Evolutionary conservation across 1,140 invertebrate species (phyloP).

Genomic region (Phthorimaea operculella): DNA sequence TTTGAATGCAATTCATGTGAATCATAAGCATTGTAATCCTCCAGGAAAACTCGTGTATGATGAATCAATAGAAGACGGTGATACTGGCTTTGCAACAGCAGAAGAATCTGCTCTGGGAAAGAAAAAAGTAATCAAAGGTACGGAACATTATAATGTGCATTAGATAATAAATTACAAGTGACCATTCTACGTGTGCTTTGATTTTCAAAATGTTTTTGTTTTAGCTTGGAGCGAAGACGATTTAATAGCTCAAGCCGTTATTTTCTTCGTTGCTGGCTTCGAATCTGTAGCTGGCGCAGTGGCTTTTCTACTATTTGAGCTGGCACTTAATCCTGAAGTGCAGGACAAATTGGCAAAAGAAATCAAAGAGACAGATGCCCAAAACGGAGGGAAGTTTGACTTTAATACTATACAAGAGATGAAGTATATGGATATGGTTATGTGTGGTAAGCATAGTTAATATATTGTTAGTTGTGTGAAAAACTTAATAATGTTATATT

Average conservation of each 20-base stretch:
- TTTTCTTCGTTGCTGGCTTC: slow-evolving; percentile 74
- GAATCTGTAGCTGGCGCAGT: slow-evolving; percentile 72
- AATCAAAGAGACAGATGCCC: slow-evolving; percentile 55
- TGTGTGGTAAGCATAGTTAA: slow-evolving; percentile 43
- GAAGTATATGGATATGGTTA: slow-evolving; percentile 74
- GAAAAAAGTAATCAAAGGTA: slow-evolving; percentile 1
- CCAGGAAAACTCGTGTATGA: background rate
- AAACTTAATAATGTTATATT: background rate
- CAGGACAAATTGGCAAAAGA: slow-evolving; percentile 70
- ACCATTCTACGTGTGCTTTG: too few species aligned
- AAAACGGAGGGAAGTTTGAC: slow-evolving; percentile 54
- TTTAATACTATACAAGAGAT: slow-evolving; percentile 69
- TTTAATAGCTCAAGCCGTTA: slow-evolving; percentile 62
- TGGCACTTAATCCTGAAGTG: slow-evolving; percentile 70
- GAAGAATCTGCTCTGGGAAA: background rate
- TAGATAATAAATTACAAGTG: too few species aligned
- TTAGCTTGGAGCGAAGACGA: slow-evolving; percentile 65
- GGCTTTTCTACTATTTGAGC: slow-evolving; percentile 60
- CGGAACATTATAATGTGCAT: background rate
- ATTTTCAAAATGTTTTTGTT: background rate
- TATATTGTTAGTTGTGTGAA: too few species aligned
- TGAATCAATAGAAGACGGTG: background rate
- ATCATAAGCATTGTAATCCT: background rate
- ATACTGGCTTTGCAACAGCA: background rate
- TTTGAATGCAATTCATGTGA: too few species aligned